A percentile compares a stretch with the other conserved stretches of the same genome.
These are phyloP conservation scores for Phalanger gymnotis DNA, from an alignment of 2,797 vertebrate species.

Conservation along the genomic window DNA sequence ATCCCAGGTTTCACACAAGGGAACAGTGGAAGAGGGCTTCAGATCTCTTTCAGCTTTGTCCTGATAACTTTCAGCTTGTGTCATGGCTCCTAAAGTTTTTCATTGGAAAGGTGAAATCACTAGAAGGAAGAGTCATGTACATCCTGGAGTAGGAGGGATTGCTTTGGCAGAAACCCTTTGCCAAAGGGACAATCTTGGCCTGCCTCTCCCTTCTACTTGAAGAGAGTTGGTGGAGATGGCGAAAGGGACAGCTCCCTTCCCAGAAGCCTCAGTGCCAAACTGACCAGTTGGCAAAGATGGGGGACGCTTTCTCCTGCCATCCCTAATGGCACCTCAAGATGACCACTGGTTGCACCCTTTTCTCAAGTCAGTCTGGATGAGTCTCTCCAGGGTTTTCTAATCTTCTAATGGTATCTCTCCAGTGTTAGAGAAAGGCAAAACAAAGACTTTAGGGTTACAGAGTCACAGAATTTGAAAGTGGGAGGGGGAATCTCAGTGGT, in stretches of 20 bases:
- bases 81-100: background rate
- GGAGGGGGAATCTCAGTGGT: background rate
- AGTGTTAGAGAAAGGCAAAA: background rate
- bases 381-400: background rate
- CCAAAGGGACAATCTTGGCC: background rate
- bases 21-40: background rate
- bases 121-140: background rate
- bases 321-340: background rate
- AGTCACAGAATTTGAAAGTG: background rate
- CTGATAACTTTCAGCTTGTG: background rate
- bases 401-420: background rate
- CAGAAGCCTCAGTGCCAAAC: too few relatives aligned
- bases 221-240: background rate
- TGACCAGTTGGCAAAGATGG: too few relatives aligned
- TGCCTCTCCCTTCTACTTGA: background rate
- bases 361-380: background rate
- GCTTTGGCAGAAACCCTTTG: background rate
- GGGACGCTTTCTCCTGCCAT: background rate
- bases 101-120: background rate
- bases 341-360: rapidly evolving
- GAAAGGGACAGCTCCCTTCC: background rate
- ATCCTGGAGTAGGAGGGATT: background rate
- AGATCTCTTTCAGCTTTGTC: background rate
- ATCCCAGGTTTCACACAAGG: background rate
- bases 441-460: background rate